phyloP scores from a whole-genome alignment of 2,113 vertebrate genomes.

The Chamaea fasciata region DNA sequence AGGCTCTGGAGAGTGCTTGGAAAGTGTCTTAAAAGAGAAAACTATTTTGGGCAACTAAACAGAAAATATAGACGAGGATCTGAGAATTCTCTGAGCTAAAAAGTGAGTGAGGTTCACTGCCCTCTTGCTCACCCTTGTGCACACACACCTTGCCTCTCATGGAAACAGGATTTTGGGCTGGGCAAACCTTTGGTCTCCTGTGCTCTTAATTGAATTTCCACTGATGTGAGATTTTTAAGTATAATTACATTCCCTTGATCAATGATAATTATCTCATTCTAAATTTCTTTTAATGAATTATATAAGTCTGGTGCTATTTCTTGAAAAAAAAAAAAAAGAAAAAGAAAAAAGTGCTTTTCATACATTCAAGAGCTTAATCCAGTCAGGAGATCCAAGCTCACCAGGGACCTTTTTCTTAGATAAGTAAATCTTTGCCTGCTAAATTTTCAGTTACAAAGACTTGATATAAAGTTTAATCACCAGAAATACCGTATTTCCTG shows the following conservation, averaged over 20 bases:
- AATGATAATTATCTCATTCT: neutral
- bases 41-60: neutral
- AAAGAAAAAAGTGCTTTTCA: neutral
- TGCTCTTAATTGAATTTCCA: conserved; percentile 26
- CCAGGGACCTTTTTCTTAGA: neutral
- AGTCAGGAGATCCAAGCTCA: neutral
- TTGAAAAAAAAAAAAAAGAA: neutral
- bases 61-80: neutral
- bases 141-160: accelerated
- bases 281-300: conserved; percentile 20
- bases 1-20: neutral
- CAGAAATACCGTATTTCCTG: neutral
- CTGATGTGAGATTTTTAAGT: conserved; percentile 3
- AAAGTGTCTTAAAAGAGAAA: neutral
- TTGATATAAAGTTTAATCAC: neutral
- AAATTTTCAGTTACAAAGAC: neutral
- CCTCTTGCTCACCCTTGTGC: neutral
- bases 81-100: neutral
- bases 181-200: neutral
- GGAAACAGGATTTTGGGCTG: neutral
- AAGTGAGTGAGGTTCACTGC: accelerated
- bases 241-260: conserved; percentile 19
- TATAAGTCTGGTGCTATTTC: neutral
- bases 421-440: neutral
- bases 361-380: neutral